Base-by-base conservation (phyloP, 2,797 vertebrate species). In the Phalanger gymnotis region DNA sequence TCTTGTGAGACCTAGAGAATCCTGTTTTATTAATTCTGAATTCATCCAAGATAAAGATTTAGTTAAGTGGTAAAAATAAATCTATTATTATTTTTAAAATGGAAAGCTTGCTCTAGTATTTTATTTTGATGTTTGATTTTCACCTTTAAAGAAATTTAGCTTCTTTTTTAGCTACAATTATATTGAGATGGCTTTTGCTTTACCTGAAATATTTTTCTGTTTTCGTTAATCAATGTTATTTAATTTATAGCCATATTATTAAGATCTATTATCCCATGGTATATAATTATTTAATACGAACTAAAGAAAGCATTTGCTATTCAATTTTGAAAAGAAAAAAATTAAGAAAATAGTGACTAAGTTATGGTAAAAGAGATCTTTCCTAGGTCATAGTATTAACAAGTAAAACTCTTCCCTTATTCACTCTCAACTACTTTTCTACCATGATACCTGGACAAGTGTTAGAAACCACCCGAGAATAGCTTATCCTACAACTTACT, bases 1-100 rank as follows among this genome's bases (percentile, higher is more conserved):
- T 93, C 53, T 96, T 96, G 94, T 91, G 57, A 97, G 93, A 95
- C 22, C 5, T 73, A 22, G 47, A 97, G 93, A 47, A 81, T 92
- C 57, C 93, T 91, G 90, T 52, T 93, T 91, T 92, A 56, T 1
- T 94, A 12, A 73, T 56, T 11, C 27, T 89, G 55, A 96, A 95
- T 28, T 61, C 5, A 1, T 56, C 31, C 81, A 93, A 96, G 95
- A 81, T 52, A 51, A 87, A 87, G 25, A 47, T 27, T 87, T 51
- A 87, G 22, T 51, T 28, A 47, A 81, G 40, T 87, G 40, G 22
- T 87, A 11, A 87, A 87, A 87, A 87, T 87, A 87, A 87, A 87
- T 87, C 11, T 34, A 4, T 51, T 87, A 4, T 87, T 28, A 51
- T 87, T 87, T 87, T 81, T 47, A 4, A 87, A 47, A 61, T 51